Conservation (phyloP, 1,140 invertebrate species). For the Chironomus tepperi region DNA sequence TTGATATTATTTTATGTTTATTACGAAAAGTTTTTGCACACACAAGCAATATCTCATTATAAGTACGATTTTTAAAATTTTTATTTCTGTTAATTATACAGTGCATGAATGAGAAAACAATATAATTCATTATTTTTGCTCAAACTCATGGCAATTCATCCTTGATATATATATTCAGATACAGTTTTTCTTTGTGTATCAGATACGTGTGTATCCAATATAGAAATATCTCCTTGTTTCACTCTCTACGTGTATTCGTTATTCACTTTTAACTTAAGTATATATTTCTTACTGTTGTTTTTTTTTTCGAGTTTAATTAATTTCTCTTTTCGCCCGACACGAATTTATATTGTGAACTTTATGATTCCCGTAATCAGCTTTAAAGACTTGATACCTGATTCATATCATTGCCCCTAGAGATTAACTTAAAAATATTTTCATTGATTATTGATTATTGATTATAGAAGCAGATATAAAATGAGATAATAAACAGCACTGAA, state of each 20-base stretch:
- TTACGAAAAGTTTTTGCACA: background rate
- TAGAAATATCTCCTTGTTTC: too few relatives aligned
- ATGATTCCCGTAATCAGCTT: background rate
- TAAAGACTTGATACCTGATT: background rate
- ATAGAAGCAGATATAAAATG: background rate
- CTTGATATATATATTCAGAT: background rate
- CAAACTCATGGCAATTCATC: conserved; percentile 1
- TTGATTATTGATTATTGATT: background rate
- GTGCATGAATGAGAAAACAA: background rate
- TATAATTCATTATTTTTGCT: background rate
- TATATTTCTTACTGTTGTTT: too few relatives aligned
- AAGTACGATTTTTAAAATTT: background rate
- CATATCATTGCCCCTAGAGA: background rate
- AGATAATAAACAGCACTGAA: background rate
- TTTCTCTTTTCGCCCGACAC: background rate
- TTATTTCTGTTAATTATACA: conserved; percentile 23
- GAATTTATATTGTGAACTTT: background rate
- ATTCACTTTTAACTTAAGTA: too few relatives aligned
- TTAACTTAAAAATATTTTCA: background rate
- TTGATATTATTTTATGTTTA: too few relatives aligned
- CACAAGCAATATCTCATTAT: background rate
- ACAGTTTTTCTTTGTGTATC: too few relatives aligned
- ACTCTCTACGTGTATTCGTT: too few relatives aligned
- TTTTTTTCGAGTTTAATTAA: background rate
- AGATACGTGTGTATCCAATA: too few relatives aligned